Base-by-base conservation (phyloP, 1,140 invertebrate genomes). In the Bursaphelenchus mucronatus region DNA sequence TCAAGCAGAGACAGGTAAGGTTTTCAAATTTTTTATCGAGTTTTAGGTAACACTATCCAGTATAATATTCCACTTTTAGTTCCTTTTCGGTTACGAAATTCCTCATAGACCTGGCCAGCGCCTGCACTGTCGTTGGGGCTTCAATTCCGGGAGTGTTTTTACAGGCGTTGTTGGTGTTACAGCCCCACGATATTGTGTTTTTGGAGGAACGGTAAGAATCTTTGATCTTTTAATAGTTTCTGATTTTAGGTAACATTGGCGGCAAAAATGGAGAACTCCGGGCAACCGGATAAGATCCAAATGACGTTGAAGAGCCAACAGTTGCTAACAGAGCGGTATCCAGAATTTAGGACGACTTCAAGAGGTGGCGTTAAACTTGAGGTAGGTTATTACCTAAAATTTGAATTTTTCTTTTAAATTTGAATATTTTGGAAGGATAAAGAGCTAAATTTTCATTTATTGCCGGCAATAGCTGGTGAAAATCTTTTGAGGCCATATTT, bases 201-300 rank as follows among this genome's bases (percentile, higher is more conserved):
- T 74, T 54, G 71, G 71, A 6, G 50, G 71, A 50, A 74, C 71
- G 21, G 66, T 59, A 17, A 17, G 15, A 54, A 51, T 21, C 53
- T 55, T 7, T 13, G 19, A 39, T 39, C 8, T 6, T n/a, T 64
- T 15, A 51, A 4, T 21, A 19, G n/a, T 30, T 15, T 15, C 17
- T 47, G 43, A 21, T 56, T 64, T 49, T 9, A 68, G 56, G 68
- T 69, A 19, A 74, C 57, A n/a, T 47, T 72, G 10, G 66, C 71
- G 11, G 74, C 71, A 51, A 74, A 76, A 62, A 74, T 74, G 71
- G 71, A 74, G 52, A 73, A 76, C 43, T 68, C 70, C 45, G 71
- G 71, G 8, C 62, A 69, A 15, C 71, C 67, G 15, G 74, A 74
- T 45, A 59, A 56, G 51, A 72, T 74, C 41, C 71, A 74, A 54